phyloP scores from a whole-genome alignment of 1,140 invertebrate genomes.

The Melipona quadrifasciata region DNA sequence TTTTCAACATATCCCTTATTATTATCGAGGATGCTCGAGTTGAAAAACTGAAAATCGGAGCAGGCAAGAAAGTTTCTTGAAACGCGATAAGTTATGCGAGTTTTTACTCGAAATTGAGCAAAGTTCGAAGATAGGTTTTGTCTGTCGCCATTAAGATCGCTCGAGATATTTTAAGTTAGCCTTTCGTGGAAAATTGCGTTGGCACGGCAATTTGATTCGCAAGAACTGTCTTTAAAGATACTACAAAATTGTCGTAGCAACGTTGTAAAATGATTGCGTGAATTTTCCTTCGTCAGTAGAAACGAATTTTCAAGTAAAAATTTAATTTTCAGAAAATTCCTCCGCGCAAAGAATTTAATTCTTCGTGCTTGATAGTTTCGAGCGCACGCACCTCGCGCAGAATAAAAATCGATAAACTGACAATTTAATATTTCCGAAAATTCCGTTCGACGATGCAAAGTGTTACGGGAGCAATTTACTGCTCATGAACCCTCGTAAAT shows the following conservation, averaged over 20 bases:
- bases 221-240: background rate
- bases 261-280: background rate
- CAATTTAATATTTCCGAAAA: background rate
- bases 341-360: background rate
- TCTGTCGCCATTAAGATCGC: background rate
- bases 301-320: too few species aligned
- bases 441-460: background rate
- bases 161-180: background rate
- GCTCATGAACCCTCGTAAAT: background rate
- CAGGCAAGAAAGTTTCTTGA: background rate
- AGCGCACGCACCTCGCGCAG: background rate
- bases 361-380: background rate
- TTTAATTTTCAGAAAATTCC: too few species aligned
- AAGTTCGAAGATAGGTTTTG: background rate
- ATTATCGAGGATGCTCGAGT: background rate
- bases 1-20: too few species aligned
- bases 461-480: too few species aligned
- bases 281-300: too few species aligned
- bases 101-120: background rate
- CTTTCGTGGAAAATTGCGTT: background rate
- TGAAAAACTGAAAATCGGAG: background rate
- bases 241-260: background rate
- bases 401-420: background rate
- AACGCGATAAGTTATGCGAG: background rate
- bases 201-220: background rate